These are phyloP conservation scores for Lacerta bilineata DNA, from an alignment of 2,797 vertebrate genomes.

Conservation along the genomic window DNA sequence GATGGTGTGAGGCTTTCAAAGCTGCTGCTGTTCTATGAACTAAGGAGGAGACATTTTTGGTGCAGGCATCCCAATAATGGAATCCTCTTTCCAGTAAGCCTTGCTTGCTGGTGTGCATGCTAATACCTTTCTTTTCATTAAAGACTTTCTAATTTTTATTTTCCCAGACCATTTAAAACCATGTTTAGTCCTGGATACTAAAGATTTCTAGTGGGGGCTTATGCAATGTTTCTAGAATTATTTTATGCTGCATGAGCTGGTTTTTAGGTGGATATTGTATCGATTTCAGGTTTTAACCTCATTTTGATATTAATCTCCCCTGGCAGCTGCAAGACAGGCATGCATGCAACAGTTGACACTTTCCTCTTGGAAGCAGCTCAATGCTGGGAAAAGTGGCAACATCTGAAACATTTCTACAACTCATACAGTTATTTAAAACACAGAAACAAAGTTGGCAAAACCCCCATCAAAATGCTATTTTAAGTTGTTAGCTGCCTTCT, in stretches of 20 bases:
- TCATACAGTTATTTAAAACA: neutral
- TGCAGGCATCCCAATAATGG: too few relatives aligned
- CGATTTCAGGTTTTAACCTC: too few relatives aligned
- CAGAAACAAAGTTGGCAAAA: neutral
- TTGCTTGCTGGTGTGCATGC: neutral
- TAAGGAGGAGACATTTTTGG: too few relatives aligned
- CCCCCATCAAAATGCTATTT: neutral
- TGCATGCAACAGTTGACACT: neutral
- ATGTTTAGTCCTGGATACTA: neutral
- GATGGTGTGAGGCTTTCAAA: neutral
- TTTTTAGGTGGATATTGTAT: too few relatives aligned
- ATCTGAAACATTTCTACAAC: neutral
- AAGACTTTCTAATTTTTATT: neutral
- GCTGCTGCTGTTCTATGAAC: neutral
- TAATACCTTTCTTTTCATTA: too few relatives aligned
- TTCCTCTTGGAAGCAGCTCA: neutral
- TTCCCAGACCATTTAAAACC: neutral
- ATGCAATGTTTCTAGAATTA: too few relatives aligned
- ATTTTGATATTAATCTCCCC: too few relatives aligned
- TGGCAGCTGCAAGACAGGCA: too few relatives aligned
- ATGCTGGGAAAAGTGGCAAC: neutral
- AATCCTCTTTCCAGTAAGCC: too few relatives aligned
- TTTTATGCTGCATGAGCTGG: too few relatives aligned
- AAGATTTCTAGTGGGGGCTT: too few relatives aligned
- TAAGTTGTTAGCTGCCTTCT: too few relatives aligned